A percentile compares a stretch with the other conserved stretches of the same genome.
These are phyloP conservation scores for Gymnocephalus cernua DNA, from an alignment of 2,113 vertebrate species.

Conservation along the genomic window DNA sequence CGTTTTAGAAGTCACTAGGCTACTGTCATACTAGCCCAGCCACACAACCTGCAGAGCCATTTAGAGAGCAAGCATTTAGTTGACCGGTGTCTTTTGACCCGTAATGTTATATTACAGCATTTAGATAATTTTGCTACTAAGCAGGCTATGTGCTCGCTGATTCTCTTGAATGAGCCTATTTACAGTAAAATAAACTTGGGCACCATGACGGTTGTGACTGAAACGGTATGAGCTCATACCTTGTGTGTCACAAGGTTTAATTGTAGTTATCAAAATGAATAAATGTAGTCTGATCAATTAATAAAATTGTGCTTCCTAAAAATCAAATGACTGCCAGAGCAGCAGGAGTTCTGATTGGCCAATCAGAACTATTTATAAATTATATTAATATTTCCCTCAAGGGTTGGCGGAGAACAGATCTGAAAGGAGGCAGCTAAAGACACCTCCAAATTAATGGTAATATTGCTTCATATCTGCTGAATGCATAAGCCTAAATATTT, in stretches of 20 bases:
- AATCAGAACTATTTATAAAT: neutral
- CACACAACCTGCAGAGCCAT: neutral
- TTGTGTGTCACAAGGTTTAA: neutral
- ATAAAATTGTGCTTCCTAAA: neutral
- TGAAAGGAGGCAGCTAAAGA: neutral
- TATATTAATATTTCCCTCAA: neutral
- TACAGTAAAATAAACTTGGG: neutral
- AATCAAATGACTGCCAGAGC: neutral
- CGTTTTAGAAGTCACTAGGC: neutral
- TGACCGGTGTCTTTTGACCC: neutral
- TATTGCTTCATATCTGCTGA: neutral
- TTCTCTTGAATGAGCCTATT: neutral
- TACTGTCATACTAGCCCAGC: neutral
- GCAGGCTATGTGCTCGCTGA: neutral
- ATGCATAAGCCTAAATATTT: neutral
- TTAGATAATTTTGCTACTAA: neutral
- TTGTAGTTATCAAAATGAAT: neutral
- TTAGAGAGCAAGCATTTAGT: neutral
- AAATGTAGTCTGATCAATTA: neutral
- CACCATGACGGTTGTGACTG: neutral
- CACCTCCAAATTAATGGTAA: neutral
- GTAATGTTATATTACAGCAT: neutral
- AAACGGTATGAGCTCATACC: too few relatives aligned
- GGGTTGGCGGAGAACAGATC: neutral
- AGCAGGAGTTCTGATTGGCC: neutral